Base-by-base conservation (phyloP, 2,888 invertebrate genomes). In the Morinoia aosen region DNA sequence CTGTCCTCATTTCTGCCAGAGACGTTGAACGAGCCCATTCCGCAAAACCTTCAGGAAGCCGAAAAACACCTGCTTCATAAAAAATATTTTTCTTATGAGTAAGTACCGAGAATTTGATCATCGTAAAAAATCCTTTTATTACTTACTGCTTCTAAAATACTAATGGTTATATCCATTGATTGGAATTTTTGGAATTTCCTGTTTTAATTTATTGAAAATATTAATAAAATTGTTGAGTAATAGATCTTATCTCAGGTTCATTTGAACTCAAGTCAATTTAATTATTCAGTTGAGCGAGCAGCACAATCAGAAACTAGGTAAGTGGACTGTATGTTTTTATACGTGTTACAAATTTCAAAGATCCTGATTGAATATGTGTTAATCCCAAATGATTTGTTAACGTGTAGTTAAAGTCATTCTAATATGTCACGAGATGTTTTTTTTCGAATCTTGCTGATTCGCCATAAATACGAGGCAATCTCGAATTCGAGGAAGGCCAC, bases 1-100 rank as follows among this genome's bases (percentile, higher is more conserved):
- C 56, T 96, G 40, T 96, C 97, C n/a, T 96, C 97, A 16, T 96
- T 97, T 40, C 96, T 97, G 19, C 97, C 97, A 10, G 97, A 97
- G 95, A 97, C 97, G 1, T 95, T 97, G 33, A 96, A 97, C 88
- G 96, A 95, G 91, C 96, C 97, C 56, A 95, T 97, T 40, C 97
- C 97, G 7, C 97, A 96, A 95, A 96, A 96, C 48, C 88, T 96
- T 14, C 19, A 95, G 39, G 96, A 96, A 64, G 96, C 96, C 48
- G 95, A 95, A n/a, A 90, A 64, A 94, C 96, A 96, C 95, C 95
- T 96, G 0, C n/a, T 58, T 16, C 64, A 96, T 40, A 95, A 96
- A 91, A 95, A 95, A 25, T 96, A 96, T 58, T 96, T 95, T 95
- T 96, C 96, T 33, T 96, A 96, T 95, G 95, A 95, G 94, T 93